A percentile compares a stretch with the other conserved stretches of the same genome.
Conservation (phyloP, 2,888 invertebrate species). For the Diarsia rubi region DNA sequence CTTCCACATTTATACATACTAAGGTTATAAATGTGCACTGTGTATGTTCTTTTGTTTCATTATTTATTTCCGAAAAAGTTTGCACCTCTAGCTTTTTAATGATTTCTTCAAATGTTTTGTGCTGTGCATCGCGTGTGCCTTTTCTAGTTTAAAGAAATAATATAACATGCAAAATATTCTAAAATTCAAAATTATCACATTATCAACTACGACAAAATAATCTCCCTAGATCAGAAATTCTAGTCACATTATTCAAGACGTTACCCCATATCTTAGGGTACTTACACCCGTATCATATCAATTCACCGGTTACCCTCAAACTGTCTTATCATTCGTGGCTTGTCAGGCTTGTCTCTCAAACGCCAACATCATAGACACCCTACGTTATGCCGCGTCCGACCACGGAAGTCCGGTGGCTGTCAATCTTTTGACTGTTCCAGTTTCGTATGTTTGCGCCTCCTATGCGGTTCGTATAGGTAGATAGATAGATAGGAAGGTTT, state of each 20-base stretch:
- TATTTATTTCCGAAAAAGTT: neutral
- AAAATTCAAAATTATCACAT: neutral
- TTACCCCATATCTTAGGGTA: constrained; percentile 7
- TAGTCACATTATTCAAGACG: constrained; percentile 9
- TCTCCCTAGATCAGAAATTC: neutral
- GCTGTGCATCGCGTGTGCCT: neutral
- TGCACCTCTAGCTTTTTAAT: too few relatives aligned
- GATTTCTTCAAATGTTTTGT: neutral
- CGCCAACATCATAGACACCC: constrained; percentile 64
- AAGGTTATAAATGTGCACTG: neutral
- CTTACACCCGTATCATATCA: constrained; percentile 29
- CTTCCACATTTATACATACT: neutral
- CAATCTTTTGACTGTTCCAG: constrained; percentile 73
- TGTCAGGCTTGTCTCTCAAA: constrained; percentile 47
- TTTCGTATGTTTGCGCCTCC: constrained; percentile 57
- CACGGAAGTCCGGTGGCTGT: constrained; percentile 75
- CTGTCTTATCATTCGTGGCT: constrained; percentile 49
- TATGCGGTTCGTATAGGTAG: neutral
- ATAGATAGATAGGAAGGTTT: constrained; percentile 2
- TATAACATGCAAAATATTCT: neutral
- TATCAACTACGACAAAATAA: neutral
- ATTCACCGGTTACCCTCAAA: constrained; percentile 12
- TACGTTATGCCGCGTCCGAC: constrained; percentile 66
- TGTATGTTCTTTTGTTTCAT: neutral
- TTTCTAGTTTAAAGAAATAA: neutral